Conservation (phyloP, 2,888 invertebrate genomes). For the Cenopis cana region DNA sequence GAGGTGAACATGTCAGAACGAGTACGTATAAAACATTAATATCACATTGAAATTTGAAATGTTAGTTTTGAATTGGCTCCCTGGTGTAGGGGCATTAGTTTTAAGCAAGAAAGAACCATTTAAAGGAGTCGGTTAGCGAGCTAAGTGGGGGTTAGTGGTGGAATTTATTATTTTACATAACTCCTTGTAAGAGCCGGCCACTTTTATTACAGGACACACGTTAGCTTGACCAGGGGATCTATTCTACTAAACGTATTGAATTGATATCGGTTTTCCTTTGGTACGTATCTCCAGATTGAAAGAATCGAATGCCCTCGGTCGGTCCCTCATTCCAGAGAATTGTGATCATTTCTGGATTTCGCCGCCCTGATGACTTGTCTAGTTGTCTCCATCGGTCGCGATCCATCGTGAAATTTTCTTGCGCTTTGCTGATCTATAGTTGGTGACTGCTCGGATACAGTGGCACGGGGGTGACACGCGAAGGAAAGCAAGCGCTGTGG, state of each 20-base stretch:
- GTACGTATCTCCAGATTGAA: too few relatives aligned
- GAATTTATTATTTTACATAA: constrained; percentile 13
- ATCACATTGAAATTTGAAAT: neutral
- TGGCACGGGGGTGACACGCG: too few relatives aligned
- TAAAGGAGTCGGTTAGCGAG: neutral
- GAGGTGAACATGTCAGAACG: neutral
- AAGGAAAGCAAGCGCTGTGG: too few relatives aligned
- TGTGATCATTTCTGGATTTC: too few relatives aligned
- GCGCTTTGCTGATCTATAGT: too few relatives aligned
- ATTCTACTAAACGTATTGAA: neutral
- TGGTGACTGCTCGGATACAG: too few relatives aligned
- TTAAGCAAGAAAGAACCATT: constrained; percentile 23
- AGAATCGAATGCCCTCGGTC: too few relatives aligned
- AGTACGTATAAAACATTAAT: neutral
- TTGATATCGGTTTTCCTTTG: neutral
- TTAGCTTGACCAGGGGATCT: neutral
- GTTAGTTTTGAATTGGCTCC: neutral
- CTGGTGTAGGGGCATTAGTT: constrained; percentile 10
- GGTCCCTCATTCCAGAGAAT: too few relatives aligned
- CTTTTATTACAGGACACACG: constrained; percentile 1
- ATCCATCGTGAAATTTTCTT: too few relatives aligned
- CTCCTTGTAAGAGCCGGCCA: neutral
- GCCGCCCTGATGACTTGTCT: too few relatives aligned
- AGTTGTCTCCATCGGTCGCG: too few relatives aligned
- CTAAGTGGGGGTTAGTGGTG: constrained; percentile 9